Conservation (phyloP, 2,113 vertebrate species). For the Rallus limicola region DNA sequence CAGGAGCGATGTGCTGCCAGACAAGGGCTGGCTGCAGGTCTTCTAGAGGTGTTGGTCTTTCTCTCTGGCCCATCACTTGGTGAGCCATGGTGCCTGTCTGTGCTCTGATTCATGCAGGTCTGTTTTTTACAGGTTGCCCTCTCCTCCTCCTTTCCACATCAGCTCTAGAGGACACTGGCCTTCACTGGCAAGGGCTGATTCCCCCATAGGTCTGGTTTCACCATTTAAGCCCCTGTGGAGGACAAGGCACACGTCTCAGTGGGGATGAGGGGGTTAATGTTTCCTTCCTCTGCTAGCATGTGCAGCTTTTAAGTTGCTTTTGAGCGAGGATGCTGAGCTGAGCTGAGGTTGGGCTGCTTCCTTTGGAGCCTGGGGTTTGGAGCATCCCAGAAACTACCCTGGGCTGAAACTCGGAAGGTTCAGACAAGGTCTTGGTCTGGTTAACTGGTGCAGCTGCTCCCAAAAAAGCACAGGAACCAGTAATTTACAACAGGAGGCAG, state of each 20-base stretch:
- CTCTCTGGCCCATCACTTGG: neutral
- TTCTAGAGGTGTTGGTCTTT: neutral
- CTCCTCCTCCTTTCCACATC: neutral
- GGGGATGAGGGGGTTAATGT: neutral
- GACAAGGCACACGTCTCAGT: neutral
- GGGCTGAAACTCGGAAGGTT: neutral
- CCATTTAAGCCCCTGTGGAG: neutral
- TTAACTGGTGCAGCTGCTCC: neutral
- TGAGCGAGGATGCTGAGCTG: neutral
- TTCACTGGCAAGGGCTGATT: neutral
- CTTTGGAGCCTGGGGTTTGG: neutral
- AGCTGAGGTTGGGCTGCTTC: neutral
- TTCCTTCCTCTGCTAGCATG: neutral
- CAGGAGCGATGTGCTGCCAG: neutral
- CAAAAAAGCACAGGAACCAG: neutral
- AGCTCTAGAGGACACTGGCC: too few relatives aligned
- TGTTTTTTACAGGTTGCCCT: neutral
- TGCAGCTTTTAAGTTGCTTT: neutral
- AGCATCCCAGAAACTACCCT: neutral
- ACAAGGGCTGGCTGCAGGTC: neutral
- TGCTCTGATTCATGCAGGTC: fast-evolving
- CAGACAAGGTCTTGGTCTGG: conserved; percentile 16
- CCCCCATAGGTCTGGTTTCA: neutral
- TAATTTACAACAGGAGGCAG: conserved; percentile 6
- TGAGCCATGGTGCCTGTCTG: neutral